A percentile compares a stretch with the other conserved stretches of the same genome.
Evolutionary conservation across 2,888 invertebrate genomes (phyloP).

Genomic region (Cordilura impudica): DNA sequence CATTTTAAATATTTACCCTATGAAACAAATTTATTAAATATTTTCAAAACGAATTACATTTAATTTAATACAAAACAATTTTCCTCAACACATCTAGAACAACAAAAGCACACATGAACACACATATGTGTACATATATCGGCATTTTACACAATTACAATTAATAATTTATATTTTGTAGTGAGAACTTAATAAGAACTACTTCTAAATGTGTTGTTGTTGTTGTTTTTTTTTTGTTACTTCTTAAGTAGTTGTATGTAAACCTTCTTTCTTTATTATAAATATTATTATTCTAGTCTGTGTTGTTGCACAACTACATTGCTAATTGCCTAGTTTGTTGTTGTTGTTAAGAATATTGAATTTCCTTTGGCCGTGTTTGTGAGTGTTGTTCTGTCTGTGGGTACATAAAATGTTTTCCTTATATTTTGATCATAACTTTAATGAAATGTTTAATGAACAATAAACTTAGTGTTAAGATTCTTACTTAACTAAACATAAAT

Average conservation of each 20-base stretch:
- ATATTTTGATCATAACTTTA: conserved; percentile 20
- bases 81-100: not conserved
- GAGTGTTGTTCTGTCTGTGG: not conserved
- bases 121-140: not conserved
- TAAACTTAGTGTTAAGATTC: conserved; percentile 24
- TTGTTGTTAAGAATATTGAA: too few relatives aligned
- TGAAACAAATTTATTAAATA: conserved; percentile 21
- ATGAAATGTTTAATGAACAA: conserved; percentile 44
- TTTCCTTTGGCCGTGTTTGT: not conserved
- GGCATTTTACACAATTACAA: not conserved
- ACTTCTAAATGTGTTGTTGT: not conserved
- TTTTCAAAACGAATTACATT: not conserved
- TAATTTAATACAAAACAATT: not conserved
- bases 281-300: too few relatives aligned
- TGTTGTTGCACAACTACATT: too few relatives aligned
- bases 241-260: not conserved
- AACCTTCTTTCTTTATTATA: not conserved
- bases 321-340: too few relatives aligned
- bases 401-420: not conserved
- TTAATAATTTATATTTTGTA: not conserved
- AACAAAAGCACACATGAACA: not conserved
- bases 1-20: not conserved
- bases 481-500: conserved; percentile 19
- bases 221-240: not conserved
- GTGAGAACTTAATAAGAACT: not conserved